These are phyloP conservation scores for Chrysochloris asiatica DNA, from an alignment of 2,113 vertebrate genomes.

Conservation along the genomic window DNA sequence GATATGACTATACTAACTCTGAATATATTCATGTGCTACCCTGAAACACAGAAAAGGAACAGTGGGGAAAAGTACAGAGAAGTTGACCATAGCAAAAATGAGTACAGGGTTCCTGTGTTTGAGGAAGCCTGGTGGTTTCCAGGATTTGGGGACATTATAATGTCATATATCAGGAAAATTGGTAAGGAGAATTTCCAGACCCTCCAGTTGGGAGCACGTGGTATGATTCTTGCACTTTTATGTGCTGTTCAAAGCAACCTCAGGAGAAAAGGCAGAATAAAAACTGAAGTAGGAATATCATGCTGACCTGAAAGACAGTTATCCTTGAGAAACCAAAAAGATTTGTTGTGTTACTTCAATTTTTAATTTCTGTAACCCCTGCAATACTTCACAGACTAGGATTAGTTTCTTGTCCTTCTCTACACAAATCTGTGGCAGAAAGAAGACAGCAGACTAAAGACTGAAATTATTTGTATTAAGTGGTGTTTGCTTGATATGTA, in stretches of 20 bases:
- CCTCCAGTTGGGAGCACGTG: slow-evolving; percentile 30
- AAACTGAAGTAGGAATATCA: slow-evolving; percentile 7
- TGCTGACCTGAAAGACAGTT: slow-evolving; percentile 26
- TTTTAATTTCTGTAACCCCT: slow-evolving; percentile 15
- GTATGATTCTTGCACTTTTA: neutral
- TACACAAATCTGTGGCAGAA: slow-evolving; percentile 26
- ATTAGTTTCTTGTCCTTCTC: slow-evolving; percentile 26
- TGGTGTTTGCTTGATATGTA: slow-evolving; percentile 32
- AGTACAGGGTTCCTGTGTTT: slow-evolving; percentile 10
- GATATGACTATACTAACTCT: slow-evolving; percentile 40
- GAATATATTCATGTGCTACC: neutral
- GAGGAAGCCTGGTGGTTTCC: neutral
- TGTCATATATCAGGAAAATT: slow-evolving; percentile 1
- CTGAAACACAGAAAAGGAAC: fast-evolving
- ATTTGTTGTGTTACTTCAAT: slow-evolving; percentile 45
- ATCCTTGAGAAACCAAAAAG: slow-evolving; percentile 1
- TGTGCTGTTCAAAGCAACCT: neutral
- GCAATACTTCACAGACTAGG: neutral
- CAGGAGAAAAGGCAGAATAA: neutral
- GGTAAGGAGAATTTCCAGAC: too few species aligned
- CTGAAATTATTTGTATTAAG: slow-evolving; percentile 36
- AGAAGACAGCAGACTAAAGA: neutral
- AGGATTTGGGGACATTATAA: slow-evolving; percentile 3
- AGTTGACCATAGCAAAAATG: fast-evolving
- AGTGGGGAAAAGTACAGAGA: slow-evolving; percentile 4